Percentiles rank a stretch among this genome's conserved stretches.
Conservation (phyloP, 2,113 vertebrate genomes). For the Desmodus rotundus region DNA sequence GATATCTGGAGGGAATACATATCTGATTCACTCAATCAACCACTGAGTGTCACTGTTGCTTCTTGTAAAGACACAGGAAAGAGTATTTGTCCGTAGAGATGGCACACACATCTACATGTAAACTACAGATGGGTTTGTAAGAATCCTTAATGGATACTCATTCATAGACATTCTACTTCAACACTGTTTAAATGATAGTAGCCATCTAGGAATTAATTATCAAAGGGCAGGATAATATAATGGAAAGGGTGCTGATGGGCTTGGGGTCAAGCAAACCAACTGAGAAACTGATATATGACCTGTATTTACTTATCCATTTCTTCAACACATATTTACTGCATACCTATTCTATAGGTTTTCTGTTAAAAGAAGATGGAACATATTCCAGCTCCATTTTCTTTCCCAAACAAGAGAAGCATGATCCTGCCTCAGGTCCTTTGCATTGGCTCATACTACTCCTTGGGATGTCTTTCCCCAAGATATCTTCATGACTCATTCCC, state of each 20-base stretch:
- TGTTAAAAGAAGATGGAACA: neutral
- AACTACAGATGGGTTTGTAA: neutral
- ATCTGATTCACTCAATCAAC: constrained; percentile 56
- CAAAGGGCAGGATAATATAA: neutral
- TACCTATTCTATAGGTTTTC: neutral
- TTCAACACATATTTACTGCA: neutral
- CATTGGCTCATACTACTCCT: neutral
- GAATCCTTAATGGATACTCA: neutral
- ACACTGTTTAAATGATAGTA: neutral
- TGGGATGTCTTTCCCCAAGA: neutral
- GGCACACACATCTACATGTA: neutral
- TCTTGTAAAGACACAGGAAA: constrained; percentile 46
- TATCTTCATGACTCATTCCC: neutral
- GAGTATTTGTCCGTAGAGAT: constrained; percentile 60
- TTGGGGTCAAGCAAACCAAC: neutral
- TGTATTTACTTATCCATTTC: neutral
- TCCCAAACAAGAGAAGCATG: neutral
- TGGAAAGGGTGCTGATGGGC: neutral
- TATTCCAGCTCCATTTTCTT: neutral
- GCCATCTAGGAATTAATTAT: neutral
- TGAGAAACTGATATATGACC: neutral
- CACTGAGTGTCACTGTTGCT: constrained; percentile 70
- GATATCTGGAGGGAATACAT: constrained; percentile 66
- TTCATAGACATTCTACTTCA: neutral
- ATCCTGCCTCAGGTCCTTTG: neutral